Percentiles rank a stretch among this genome's conserved stretches.
phyloP scores from a whole-genome alignment of 1,140 invertebrate genomes.

The Sycobia sp. region DNA sequence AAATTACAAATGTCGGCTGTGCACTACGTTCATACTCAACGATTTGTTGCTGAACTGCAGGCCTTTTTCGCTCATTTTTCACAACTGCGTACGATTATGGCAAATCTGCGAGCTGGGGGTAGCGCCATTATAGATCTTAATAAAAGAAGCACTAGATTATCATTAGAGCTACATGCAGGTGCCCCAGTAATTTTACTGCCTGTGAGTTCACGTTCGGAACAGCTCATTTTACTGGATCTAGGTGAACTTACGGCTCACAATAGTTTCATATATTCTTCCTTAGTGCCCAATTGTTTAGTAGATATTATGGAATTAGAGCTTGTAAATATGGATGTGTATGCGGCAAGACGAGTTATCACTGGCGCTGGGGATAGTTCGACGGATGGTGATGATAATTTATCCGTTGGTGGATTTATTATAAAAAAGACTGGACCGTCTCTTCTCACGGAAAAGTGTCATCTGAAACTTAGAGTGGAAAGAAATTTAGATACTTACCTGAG shows the following conservation, averaged over 20 bases:
- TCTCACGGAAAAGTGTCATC: conserved; percentile 78
- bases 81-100: conserved; percentile 77
- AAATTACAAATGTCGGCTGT: conserved; percentile 85
- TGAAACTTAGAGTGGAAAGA: conserved; percentile 80
- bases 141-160: conserved; percentile 61
- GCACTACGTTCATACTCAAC: conserved; percentile 92
- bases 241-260: conserved; percentile 82
- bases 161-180: conserved; percentile 74
- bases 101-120: conserved; percentile 62
- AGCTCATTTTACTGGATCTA: conserved; percentile 81
- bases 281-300: conserved; percentile 65
- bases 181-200: conserved; percentile 89
- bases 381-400: conserved; percentile 45
- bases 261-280: conserved; percentile 69
- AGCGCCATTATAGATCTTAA: conserved; percentile 47
- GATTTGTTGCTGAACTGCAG: conserved; percentile 87
- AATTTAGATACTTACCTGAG: conserved; percentile 78
- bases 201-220: conserved; percentile 77
- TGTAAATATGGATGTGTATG: conserved; percentile 82
- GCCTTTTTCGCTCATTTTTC: conserved; percentile 87
- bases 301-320: conserved; percentile 81
- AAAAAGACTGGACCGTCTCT: conserved; percentile 67
- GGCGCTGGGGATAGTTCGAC: conserved; percentile 38
- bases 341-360: conserved; percentile 63
- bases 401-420: conserved; percentile 63